These are phyloP conservation scores for Scortum barcoo DNA, from an alignment of 2,113 vertebrate species.

Conservation along the genomic window DNA sequence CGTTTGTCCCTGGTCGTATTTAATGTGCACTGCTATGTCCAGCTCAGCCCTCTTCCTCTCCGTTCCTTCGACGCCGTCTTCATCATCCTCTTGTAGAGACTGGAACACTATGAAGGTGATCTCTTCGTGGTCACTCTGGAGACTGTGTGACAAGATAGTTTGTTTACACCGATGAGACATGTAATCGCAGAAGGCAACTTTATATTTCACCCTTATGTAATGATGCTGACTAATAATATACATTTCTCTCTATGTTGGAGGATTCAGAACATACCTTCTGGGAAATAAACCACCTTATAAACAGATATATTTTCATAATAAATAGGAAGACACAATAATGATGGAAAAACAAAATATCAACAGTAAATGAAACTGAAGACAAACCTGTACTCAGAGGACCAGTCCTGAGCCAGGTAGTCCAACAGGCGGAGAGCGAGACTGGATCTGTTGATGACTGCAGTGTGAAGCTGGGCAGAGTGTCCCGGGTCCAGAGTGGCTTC, in stretches of 20 bases:
- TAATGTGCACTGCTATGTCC: conserved; percentile 93
- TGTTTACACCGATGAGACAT: background rate
- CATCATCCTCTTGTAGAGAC: conserved; percentile 83
- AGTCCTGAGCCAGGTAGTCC: conserved; percentile 92
- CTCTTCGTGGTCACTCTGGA: conserved; percentile 88
- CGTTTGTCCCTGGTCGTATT: conserved; percentile 89
- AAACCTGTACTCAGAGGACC: conserved; percentile 88
- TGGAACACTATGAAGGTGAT: conserved; percentile 93
- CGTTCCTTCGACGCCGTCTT: conserved; percentile 44
- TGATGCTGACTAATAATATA: background rate
- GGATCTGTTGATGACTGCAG: conserved; percentile 89
- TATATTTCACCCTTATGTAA: background rate
- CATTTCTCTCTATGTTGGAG: fast-evolving
- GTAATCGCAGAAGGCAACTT: background rate
- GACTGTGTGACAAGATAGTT: conserved; percentile 46
- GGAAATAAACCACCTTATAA: background rate
- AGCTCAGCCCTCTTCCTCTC: conserved; percentile 84
- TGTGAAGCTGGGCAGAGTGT: conserved; percentile 92
- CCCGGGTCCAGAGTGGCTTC: conserved; percentile 86
- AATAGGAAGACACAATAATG: background rate
- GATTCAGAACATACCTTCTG: background rate
- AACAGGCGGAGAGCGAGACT: conserved; percentile 88
- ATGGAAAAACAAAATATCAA: background rate
- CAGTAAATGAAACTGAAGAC: background rate
- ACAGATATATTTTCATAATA: background rate